A percentile compares a stretch with the other conserved stretches of the same genome.
These are phyloP conservation scores for Pinctada fucata DNA, from an alignment of 2,888 invertebrate genomes.

Conservation along the genomic window DNA sequence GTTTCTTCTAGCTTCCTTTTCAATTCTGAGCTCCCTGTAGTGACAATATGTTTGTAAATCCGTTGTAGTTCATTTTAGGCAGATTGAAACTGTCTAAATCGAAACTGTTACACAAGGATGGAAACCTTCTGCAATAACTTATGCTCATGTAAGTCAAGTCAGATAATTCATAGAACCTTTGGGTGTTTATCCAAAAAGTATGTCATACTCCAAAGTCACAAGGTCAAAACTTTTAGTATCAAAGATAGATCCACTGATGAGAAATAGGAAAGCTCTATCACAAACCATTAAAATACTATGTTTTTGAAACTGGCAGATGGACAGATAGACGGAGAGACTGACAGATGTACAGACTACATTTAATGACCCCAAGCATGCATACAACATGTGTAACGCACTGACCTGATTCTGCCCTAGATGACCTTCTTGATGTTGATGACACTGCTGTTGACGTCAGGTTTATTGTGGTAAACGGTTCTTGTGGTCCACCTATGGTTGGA, in stretches of 20 bases:
- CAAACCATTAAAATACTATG: neutral
- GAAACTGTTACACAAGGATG: too few relatives aligned
- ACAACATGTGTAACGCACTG: neutral
- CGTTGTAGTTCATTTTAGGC: too few relatives aligned
- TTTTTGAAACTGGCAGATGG: neutral
- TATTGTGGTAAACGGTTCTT: conserved; percentile 81
- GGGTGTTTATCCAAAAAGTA: too few relatives aligned
- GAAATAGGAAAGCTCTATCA: neutral
- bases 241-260: neutral
- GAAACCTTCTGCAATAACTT: too few relatives aligned
- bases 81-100: too few relatives aligned
- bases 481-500: conserved; percentile 47
- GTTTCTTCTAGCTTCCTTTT: conserved; percentile 69
- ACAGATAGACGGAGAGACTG: neutral
- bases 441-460: conserved; percentile 81
- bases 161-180: too few relatives aligned
- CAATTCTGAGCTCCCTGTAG: conserved; percentile 30
- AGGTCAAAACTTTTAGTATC: neutral
- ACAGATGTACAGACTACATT: too few relatives aligned
- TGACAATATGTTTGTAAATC: too few relatives aligned
- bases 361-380: too few relatives aligned
- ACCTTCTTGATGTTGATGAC: conserved; percentile 46
- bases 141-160: too few relatives aligned
- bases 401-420: conserved; percentile 59
- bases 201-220: too few relatives aligned